Conservation (phyloP, 2,113 vertebrate species). For the Cyanoramphus novaezelandiae region DNA sequence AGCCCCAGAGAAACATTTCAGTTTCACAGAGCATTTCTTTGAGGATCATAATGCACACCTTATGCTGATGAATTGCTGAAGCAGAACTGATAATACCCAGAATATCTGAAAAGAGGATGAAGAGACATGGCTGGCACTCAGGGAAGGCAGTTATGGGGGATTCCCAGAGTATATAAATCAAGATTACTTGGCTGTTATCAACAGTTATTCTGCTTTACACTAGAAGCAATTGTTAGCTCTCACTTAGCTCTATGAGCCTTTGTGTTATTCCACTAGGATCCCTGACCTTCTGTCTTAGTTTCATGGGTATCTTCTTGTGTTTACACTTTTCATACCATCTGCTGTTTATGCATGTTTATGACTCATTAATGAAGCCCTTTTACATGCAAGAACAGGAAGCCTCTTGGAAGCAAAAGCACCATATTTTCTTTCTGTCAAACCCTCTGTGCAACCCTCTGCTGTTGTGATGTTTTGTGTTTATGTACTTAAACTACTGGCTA, state of each 20-base stretch:
- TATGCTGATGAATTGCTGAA: neutral
- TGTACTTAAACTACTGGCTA: neutral
- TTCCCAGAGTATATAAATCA: neutral
- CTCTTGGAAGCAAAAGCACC: neutral
- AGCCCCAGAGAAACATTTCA: neutral
- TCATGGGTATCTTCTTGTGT: slow-evolving; percentile 8
- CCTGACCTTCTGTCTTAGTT: slow-evolving; percentile 25
- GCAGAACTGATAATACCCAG: neutral
- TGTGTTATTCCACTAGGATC: neutral
- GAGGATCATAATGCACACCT: neutral
- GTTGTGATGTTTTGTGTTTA: neutral
- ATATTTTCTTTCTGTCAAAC: neutral
- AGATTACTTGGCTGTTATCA: neutral
- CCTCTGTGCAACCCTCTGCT: neutral
- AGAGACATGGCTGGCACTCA: neutral
- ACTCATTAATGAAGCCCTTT: slow-evolving; percentile 7
- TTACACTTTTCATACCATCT: slow-evolving; percentile 17
- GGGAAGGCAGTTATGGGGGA: neutral
- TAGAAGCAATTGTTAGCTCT: neutral
- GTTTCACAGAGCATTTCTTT: neutral
- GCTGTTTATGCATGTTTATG: slow-evolving; percentile 22
- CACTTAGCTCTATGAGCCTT: neutral
- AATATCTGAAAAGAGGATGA: neutral
- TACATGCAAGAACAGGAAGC: neutral
- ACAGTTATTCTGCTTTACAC: neutral